Evolutionary conservation across 1,140 invertebrate species (phyloP).

Genomic region (Rhagoletis zephyria): DNA sequence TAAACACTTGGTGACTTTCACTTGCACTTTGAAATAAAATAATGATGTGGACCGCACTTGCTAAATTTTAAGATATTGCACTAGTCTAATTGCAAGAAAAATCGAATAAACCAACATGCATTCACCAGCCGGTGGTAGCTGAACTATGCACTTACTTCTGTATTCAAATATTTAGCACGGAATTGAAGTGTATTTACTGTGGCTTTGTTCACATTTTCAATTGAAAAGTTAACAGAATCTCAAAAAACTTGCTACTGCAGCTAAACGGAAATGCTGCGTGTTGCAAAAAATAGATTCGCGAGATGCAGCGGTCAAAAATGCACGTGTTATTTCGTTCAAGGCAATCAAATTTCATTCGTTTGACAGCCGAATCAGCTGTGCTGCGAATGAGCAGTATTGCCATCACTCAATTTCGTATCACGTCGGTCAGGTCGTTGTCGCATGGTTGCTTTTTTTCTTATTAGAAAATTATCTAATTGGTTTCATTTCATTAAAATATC

Average conservation of each 20-base stretch:
- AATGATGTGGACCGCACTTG: background rate
- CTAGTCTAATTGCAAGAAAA: conserved; percentile 7
- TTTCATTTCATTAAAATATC: too few relatives aligned
- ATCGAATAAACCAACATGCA: conserved; percentile 33
- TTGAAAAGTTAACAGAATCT: background rate
- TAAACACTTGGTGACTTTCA: background rate
- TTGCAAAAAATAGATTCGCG: conserved; percentile 41
- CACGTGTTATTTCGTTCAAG: conserved; percentile 23
- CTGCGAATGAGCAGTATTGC: background rate
- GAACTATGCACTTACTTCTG: background rate
- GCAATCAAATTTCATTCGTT: background rate
- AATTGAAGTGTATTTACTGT: background rate
- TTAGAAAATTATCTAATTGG: background rate
- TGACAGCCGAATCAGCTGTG: conserved; percentile 44
- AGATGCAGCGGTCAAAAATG: conserved; percentile 49
- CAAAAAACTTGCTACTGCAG: background rate
- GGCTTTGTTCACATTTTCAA: background rate
- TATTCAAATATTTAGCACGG: background rate
- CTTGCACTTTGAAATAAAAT: background rate
- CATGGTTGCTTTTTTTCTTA: background rate
- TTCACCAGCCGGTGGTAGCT: conserved; percentile 33
- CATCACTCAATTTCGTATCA: background rate
- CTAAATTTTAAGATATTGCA: conserved; percentile 9
- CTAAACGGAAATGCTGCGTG: conserved; percentile 30
- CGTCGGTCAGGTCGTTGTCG: background rate